Conservation (phyloP, 1,140 invertebrate genomes). For the Plodia interpunctella region DNA sequence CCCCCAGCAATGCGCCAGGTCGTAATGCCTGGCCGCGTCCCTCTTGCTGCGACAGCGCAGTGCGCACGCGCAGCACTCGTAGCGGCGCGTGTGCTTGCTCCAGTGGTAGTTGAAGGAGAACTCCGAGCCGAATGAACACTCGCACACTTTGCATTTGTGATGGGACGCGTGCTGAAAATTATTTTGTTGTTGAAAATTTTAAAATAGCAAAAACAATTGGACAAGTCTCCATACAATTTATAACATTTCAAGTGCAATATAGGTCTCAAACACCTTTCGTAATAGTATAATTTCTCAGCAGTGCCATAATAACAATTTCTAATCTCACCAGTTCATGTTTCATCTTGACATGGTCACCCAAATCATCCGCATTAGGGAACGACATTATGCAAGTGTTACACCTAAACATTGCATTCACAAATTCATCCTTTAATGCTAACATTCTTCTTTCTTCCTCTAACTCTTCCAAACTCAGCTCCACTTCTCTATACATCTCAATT, state of each 20-base stretch:
- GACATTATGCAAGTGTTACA: constrained; percentile 51
- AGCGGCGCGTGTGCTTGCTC: constrained; percentile 39
- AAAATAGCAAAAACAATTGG: too few relatives aligned
- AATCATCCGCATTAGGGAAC: constrained; percentile 57
- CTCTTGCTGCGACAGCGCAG: not conserved
- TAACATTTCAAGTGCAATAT: too few relatives aligned
- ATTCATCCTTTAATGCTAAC: constrained; percentile 38
- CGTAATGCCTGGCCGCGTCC: too few relatives aligned
- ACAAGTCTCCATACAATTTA: too few relatives aligned
- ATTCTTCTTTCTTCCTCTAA: constrained; percentile 42
- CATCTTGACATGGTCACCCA: constrained; percentile 42
- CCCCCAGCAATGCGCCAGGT: too few relatives aligned
- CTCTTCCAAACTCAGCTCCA: constrained; percentile 41
- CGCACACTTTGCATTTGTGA: constrained; percentile 46
- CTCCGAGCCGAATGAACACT: constrained; percentile 38
- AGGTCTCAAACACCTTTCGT: too few relatives aligned
- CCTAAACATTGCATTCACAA: constrained; percentile 55
- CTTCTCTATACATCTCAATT: constrained; percentile 34
- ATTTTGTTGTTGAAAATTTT: too few relatives aligned
- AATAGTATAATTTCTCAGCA: too few relatives aligned
- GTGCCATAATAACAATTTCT: not conserved
- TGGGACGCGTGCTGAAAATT: constrained; percentile 34
- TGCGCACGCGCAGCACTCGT: constrained; percentile 21
- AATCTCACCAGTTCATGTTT: constrained; percentile 55
- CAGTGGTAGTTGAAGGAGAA: constrained; percentile 52